A percentile compares a stretch with the other conserved stretches of the same genome.
Conservation (phyloP, 1,140 invertebrate genomes). For the Piezodorus guildinii region DNA sequence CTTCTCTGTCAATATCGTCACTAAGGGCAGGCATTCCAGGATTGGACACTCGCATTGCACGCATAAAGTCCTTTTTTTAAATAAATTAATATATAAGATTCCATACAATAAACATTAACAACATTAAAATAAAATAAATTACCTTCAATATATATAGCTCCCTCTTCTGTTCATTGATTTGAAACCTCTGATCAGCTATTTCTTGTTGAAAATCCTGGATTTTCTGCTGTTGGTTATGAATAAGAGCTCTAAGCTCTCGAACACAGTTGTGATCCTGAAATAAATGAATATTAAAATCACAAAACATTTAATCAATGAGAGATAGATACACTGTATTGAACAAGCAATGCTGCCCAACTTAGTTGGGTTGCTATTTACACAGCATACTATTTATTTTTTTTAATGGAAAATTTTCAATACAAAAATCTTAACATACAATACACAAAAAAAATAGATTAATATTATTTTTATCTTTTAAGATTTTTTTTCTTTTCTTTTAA, state of each 20-base stretch:
- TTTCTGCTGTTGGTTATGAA: conserved; percentile 75
- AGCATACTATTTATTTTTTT: too few species aligned
- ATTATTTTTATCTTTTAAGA: too few species aligned
- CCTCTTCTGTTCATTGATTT: conserved; percentile 77
- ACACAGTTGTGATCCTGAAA: conserved; percentile 83
- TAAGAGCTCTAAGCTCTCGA: conserved; percentile 68
- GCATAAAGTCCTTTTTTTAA: conserved; percentile 65
- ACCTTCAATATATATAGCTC: conserved; percentile 77
- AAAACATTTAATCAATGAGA: too few species aligned
- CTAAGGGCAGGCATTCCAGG: conserved; percentile 83
- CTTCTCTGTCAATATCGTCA: conserved; percentile 85
- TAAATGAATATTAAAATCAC: conserved; percentile 2
- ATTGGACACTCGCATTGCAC: conserved; percentile 78
- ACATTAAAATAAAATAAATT: conserved; percentile 24
- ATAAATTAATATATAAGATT: too few species aligned
- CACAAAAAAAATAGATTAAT: too few species aligned
- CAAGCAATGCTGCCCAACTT: too few species aligned
- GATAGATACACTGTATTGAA: too few species aligned
- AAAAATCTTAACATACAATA: too few species aligned
- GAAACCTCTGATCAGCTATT: conserved; percentile 70
- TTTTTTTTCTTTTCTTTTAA: too few species aligned
- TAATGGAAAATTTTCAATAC: too few species aligned
- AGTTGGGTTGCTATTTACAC: too few species aligned
- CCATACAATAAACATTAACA: too few species aligned
- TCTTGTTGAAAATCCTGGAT: conserved; percentile 74